A percentile compares a stretch with the other conserved stretches of the same genome.
Conservation (phyloP, 2,113 vertebrate species). For the Microtus pennsylvanicus region DNA sequence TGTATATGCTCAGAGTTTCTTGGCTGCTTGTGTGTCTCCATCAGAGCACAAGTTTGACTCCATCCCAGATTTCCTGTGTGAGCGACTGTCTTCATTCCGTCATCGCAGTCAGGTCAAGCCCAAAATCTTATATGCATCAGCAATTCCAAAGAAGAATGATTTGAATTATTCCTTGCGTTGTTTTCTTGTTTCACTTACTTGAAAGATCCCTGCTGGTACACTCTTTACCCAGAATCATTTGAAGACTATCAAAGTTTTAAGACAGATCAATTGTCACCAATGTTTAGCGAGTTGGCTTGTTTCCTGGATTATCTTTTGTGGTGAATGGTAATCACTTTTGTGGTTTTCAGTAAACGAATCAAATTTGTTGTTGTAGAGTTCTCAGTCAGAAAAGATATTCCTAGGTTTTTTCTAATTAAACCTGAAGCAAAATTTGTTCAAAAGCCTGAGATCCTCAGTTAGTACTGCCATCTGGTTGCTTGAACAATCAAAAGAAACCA, state of each 20-base stretch:
- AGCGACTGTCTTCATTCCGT: neutral
- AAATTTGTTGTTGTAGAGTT: neutral
- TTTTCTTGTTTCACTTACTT: neutral
- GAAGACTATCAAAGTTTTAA: neutral
- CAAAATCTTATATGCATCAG: neutral
- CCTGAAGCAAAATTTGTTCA: neutral
- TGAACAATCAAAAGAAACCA: neutral
- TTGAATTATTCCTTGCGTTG: neutral
- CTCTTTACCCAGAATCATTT: slow-evolving; percentile 9
- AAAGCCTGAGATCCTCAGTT: neutral
- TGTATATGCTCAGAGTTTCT: neutral
- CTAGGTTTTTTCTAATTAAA: neutral
- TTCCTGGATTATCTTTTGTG: slow-evolving; percentile 14
- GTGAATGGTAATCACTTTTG: neutral
- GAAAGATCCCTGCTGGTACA: neutral
- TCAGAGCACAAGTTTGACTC: neutral
- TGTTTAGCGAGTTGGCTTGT: neutral
- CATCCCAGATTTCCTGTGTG: neutral
- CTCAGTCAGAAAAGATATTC: neutral
- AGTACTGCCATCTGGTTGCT: neutral
- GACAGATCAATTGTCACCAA: neutral
- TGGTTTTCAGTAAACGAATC: neutral
- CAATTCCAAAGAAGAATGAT: neutral
- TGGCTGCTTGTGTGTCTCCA: neutral
- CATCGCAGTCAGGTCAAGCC: neutral